Conservation (phyloP, 2,888 invertebrate genomes). For the Drosophila borealis region DNA sequence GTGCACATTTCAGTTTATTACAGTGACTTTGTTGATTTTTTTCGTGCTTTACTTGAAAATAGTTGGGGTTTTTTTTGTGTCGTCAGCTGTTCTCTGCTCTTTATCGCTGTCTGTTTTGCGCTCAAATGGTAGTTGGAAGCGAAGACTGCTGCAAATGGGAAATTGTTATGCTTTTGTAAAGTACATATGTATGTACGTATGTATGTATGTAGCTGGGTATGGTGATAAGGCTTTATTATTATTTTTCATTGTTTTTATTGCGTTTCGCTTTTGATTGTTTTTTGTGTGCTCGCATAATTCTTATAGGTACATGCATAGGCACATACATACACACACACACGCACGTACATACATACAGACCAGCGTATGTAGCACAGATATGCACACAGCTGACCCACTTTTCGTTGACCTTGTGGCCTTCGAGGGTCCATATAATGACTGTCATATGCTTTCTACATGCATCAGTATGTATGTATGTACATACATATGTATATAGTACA, state of each 20-base stretch:
- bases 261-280: slow-evolving; percentile 49
- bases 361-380: slow-evolving; percentile 42
- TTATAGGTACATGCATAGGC: slow-evolving; percentile 15
- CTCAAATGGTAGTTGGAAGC: slow-evolving; percentile 18
- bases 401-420: slow-evolving; percentile 74
- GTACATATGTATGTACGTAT: not conserved
- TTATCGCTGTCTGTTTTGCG: slow-evolving; percentile 49
- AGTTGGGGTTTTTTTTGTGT: slow-evolving; percentile 30
- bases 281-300: slow-evolving; percentile 50
- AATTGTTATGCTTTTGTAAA: slow-evolving; percentile 27
- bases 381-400: slow-evolving; percentile 72
- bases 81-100: slow-evolving; percentile 66
- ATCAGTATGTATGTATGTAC: slow-evolving; percentile 8
- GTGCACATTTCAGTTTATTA: slow-evolving; percentile 40
- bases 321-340: not conserved
- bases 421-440: slow-evolving; percentile 37
- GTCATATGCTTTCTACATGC: slow-evolving; percentile 7
- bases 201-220: not conserved
- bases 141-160: slow-evolving; percentile 37
- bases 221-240: slow-evolving; percentile 42
- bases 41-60: slow-evolving; percentile 22
- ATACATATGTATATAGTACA: not conserved
- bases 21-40: slow-evolving; percentile 16
- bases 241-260: slow-evolving; percentile 46
- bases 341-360: slow-evolving; percentile 11